A percentile compares a stretch with the other conserved stretches of the same genome.
phyloP scores from a whole-genome alignment of 2,113 vertebrate species.

The Seriola quinqueradiata region DNA sequence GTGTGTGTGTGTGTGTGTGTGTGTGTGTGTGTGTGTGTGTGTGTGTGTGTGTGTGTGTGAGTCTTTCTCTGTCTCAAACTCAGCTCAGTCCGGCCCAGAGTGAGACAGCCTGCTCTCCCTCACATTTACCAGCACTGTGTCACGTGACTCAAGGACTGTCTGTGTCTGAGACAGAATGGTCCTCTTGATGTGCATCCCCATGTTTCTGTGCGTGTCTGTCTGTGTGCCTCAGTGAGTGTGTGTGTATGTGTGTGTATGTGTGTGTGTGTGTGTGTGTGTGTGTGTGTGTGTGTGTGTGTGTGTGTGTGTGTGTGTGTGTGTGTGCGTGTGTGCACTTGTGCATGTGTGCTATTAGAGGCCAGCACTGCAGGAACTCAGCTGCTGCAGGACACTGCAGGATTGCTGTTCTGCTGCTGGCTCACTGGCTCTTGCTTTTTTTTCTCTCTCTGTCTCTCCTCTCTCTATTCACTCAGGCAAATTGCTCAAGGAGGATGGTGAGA shows the following conservation, averaged over 20 bases:
- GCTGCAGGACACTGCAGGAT: constrained; percentile 87
- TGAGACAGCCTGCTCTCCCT: constrained; percentile 49
- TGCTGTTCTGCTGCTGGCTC: constrained; percentile 76
- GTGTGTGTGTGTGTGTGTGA: background rate
- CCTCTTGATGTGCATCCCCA: constrained; percentile 25
- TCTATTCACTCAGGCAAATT: constrained; percentile 76
- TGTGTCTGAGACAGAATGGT: constrained; percentile 43
- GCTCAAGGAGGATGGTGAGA: constrained; percentile 77
- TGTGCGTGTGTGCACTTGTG: constrained; percentile 37
- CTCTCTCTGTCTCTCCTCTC: constrained; percentile 38
- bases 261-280: constrained; percentile 9
- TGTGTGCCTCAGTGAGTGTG: constrained; percentile 17
- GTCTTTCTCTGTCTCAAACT: constrained; percentile 59
- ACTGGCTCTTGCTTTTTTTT: constrained; percentile 45
- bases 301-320: constrained; percentile 45
- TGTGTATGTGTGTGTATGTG: constrained; percentile 33
- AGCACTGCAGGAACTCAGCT: constrained; percentile 84
- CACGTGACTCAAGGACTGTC: constrained; percentile 68
- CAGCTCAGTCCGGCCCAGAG: constrained; percentile 49
- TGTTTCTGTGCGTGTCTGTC: constrained; percentile 7
- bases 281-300: constrained; percentile 25
- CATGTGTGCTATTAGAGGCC: constrained; percentile 61
- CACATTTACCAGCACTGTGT: constrained; percentile 44
- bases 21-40: background rate
- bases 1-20: background rate